phyloP scores from a whole-genome alignment of 2,797 vertebrate genomes.

The Falco concolor region DNA sequence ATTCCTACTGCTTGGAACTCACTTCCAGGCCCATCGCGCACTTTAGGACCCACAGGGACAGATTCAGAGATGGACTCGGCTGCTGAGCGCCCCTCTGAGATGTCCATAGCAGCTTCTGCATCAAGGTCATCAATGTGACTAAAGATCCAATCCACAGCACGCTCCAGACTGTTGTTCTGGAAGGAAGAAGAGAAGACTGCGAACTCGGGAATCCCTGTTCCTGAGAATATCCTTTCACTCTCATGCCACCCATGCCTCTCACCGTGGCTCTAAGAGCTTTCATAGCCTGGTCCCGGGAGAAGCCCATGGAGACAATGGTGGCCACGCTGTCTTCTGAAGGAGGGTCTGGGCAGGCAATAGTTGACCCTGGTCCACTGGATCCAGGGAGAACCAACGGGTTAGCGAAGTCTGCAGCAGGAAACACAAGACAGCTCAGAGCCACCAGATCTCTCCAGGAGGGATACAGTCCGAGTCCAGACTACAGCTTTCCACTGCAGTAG shows the following conservation, averaged over 20 bases:
- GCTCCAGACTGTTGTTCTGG: conserved; percentile 91
- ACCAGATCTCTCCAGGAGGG: not conserved
- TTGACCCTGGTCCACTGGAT: conserved; percentile 84
- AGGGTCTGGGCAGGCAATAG: conserved; percentile 75
- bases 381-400: conserved; percentile 91
- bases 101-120: conserved; percentile 90
- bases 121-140: conserved; percentile 96
- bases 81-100: conserved; percentile 93
- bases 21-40: conserved; percentile 93
- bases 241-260: not conserved
- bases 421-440: not conserved
- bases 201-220: not conserved
- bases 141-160: conserved; percentile 98
- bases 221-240: not conserved
- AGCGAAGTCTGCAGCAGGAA: conserved; percentile 84
- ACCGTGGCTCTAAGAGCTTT: conserved; percentile 95
- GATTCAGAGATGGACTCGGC: conserved; percentile 89
- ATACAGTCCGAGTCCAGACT: not conserved
- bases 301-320: conserved; percentile 98
- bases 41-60: conserved; percentile 88
- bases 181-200: not conserved
- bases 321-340: conserved; percentile 92
- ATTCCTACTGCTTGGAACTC: conserved; percentile 65
- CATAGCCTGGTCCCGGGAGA: conserved; percentile 95
- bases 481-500: not conserved